Percentiles rank a stretch among this genome's conserved stretches.
These are phyloP conservation scores for Xanthorhoe spadicearia DNA, from an alignment of 2,888 invertebrate genomes.

Conservation along the genomic window DNA sequence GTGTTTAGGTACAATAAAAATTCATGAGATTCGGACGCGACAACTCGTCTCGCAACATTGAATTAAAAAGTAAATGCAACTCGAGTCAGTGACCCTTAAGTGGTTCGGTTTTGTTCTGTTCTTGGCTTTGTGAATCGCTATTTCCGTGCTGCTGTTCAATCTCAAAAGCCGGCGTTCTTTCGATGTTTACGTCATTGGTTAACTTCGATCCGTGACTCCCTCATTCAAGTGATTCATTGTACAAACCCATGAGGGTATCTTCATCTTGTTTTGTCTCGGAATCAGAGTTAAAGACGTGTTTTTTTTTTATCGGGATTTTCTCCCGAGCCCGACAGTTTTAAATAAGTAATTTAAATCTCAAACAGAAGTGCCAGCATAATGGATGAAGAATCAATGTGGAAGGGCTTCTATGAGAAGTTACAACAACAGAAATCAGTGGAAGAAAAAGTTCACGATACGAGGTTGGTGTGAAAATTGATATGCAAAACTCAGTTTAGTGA, in stretches of 20 bases:
- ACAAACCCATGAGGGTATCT: slow-evolving; percentile 55
- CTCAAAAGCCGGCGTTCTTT: slow-evolving; percentile 52
- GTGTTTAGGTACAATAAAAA: slow-evolving; percentile 41
- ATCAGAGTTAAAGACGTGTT: slow-evolving; percentile 29
- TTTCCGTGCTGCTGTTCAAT: slow-evolving; percentile 55
- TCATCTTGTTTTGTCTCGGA: slow-evolving; percentile 51
- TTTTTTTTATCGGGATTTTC: slow-evolving; percentile 3
- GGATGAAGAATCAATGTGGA: slow-evolving; percentile 93
- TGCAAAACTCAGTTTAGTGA: too few relatives aligned
- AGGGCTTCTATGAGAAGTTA: slow-evolving; percentile 88
- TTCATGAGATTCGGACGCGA: slow-evolving; percentile 22
- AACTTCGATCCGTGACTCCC: slow-evolving; percentile 66
- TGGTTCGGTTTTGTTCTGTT: slow-evolving; percentile 33
- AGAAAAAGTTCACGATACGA: slow-evolving; percentile 87
- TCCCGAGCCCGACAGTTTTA: background rate
- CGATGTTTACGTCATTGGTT: slow-evolving; percentile 73
- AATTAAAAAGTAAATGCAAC: slow-evolving; percentile 32
- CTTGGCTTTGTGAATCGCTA: slow-evolving; percentile 47
- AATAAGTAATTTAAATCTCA: slow-evolving; percentile 19
- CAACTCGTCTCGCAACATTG: slow-evolving; percentile 26
- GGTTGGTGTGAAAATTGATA: slow-evolving; percentile 66
- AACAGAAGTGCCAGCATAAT: slow-evolving; percentile 52
- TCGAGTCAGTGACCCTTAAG: slow-evolving; percentile 63
- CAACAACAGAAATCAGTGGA: slow-evolving; percentile 86
- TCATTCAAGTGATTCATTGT: slow-evolving; percentile 67